phyloP scores from a whole-genome alignment of 2,888 invertebrate genomes.

The Cheilosia vernalis region DNA sequence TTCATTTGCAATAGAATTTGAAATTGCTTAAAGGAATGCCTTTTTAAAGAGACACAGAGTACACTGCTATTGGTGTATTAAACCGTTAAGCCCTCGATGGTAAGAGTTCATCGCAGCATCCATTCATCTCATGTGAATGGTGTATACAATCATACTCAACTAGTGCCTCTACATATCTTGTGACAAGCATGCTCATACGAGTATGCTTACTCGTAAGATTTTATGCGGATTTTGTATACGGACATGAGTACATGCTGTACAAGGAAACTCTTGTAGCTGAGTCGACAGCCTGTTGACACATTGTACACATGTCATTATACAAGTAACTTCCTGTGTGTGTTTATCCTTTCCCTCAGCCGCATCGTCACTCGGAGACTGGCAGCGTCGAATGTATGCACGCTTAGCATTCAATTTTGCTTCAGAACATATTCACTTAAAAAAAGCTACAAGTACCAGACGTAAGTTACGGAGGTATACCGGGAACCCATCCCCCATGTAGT shows the following conservation, averaged over 20 bases:
- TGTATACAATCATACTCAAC: neutral
- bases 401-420: neutral
- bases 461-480: too few relatives aligned
- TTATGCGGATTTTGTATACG: constrained; percentile 25
- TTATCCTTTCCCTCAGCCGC: neutral
- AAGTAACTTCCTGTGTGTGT: constrained; percentile 42
- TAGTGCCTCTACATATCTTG: neutral
- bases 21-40: too few relatives aligned
- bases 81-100: neutral
- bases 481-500: too few relatives aligned
- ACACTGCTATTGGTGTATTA: too few relatives aligned
- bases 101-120: neutral
- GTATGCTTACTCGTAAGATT: constrained; percentile 22
- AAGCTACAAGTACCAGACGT: neutral
- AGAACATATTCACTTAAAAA: neutral
- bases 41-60: too few relatives aligned
- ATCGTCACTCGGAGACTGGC: neutral
- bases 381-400: neutral
- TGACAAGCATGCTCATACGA: constrained; percentile 1
- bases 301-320: constrained; percentile 52
- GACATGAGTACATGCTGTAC: constrained; percentile 3
- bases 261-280: constrained; percentile 32
- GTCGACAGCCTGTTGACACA: constrained; percentile 51
- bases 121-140: neutral
- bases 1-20: too few relatives aligned